These are phyloP conservation scores for Argyrosomus regius DNA, from an alignment of 2,797 vertebrate genomes.

Conservation along the genomic window DNA sequence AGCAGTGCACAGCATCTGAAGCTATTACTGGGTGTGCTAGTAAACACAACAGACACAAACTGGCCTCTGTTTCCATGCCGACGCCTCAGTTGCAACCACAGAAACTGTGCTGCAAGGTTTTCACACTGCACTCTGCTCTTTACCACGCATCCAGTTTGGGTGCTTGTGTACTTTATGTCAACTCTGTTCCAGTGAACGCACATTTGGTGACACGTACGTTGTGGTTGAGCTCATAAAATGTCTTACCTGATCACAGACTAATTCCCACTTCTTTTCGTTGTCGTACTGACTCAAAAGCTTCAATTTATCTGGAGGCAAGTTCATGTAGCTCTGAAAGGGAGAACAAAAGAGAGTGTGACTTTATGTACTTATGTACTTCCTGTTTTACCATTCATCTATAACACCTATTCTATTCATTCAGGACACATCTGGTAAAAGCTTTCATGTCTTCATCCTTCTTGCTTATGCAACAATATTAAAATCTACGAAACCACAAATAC, in stretches of 20 bases:
- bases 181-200: slow-evolving; percentile 1
- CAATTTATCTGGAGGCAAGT: slow-evolving; percentile 96
- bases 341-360: not conserved
- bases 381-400: not conserved
- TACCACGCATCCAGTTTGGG: slow-evolving; percentile 21
- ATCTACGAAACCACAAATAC: slow-evolving; percentile 34
- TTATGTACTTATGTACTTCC: not conserved
- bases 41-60: slow-evolving; percentile 44
- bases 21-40: slow-evolving; percentile 21
- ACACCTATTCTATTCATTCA: no score
- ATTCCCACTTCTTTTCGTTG: slow-evolving; percentile 98
- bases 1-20: not conserved
- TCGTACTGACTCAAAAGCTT: slow-evolving; percentile 93
- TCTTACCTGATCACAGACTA: slow-evolving; percentile 95
- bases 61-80: slow-evolving; percentile 68
- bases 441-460: not conserved
- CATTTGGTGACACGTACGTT: no score
- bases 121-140: slow-evolving; percentile 10
- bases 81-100: slow-evolving; percentile 54
- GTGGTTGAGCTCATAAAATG: not conserved
- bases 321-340: slow-evolving; percentile 92
- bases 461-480: slow-evolving; percentile 15
- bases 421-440: not conserved
- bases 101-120: slow-evolving; percentile 43
- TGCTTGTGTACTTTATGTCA: slow-evolving; percentile 22